Conservation (phyloP, 2,888 invertebrate species). For the Tenthredo scrophulariae region DNA sequence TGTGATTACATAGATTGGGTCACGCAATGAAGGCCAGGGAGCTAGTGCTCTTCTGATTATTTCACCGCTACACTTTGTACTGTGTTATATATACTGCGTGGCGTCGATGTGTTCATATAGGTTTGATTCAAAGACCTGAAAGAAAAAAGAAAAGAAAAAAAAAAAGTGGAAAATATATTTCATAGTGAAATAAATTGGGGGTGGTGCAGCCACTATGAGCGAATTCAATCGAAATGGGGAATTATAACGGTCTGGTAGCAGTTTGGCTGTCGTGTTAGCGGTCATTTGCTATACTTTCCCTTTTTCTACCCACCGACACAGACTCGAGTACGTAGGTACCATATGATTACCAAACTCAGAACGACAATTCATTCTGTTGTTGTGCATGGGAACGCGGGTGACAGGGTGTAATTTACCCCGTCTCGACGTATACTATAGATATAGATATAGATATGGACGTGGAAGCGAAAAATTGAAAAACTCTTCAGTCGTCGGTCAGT, state of each 20-base stretch:
- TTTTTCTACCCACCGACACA: not conserved
- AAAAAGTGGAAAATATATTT: not conserved
- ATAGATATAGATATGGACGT: constrained; percentile 22
- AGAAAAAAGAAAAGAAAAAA: not conserved
- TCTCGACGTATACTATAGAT: not conserved
- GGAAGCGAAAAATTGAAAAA: not conserved
- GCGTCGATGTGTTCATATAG: not conserved
- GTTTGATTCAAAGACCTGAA: not conserved
- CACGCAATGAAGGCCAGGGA: constrained; percentile 40
- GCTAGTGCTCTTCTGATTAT: constrained; percentile 32
- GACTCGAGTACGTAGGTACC: not conserved
- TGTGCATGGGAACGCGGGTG: not conserved
- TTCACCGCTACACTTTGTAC: not conserved
- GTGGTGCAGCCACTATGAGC: not conserved
- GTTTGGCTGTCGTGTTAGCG: constrained; percentile 32
- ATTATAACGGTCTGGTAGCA: constrained; percentile 9
- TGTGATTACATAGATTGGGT: constrained; percentile 49
- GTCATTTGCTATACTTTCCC: constrained; percentile 29
- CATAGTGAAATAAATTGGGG: not conserved
- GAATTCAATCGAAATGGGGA: constrained; percentile 29
- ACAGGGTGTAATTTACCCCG: constrained; percentile 41
- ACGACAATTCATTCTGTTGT: constrained; percentile 12
- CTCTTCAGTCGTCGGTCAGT: constrained; percentile 69
- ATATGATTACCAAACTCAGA: constrained; percentile 40
- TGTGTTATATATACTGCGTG: not conserved